These are phyloP conservation scores for Proisotoma minuta DNA, from an alignment of 2,888 invertebrate genomes.

Conservation along the genomic window DNA sequence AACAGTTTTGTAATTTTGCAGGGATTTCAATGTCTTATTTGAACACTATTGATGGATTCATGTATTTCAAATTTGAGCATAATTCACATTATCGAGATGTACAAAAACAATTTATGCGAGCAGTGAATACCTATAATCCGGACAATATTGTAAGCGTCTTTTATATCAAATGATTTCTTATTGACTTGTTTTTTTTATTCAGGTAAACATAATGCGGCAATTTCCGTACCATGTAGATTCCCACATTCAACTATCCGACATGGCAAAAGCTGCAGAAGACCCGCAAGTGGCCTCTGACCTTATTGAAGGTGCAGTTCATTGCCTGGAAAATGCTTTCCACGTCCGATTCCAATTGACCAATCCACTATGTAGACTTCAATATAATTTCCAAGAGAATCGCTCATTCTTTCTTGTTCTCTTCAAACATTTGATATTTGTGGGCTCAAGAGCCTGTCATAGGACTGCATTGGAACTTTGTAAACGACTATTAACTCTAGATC, in stretches of 20 bases:
- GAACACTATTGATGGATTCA: constrained; percentile 55
- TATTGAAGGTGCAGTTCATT: constrained; percentile 71
- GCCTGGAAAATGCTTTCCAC: constrained; percentile 73
- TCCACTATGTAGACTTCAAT: constrained; percentile 70
- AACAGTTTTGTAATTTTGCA: constrained; percentile 46
- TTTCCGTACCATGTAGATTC: constrained; percentile 78
- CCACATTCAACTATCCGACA: constrained; percentile 72
- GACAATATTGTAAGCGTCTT: constrained; percentile 66
- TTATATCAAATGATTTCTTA: constrained; percentile 5
- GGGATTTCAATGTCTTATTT: constrained; percentile 66
- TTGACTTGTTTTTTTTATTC: constrained; percentile 3
- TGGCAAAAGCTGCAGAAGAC: constrained; percentile 73
- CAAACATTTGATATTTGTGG: constrained; percentile 71
- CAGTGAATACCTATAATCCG: constrained; percentile 72
- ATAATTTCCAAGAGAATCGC: constrained; percentile 75
- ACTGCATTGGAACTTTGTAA: constrained; percentile 85
- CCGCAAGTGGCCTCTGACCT: constrained; percentile 64
- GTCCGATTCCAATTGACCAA: constrained; percentile 70
- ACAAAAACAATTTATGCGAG: constrained; percentile 69
- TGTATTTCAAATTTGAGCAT: constrained; percentile 71
- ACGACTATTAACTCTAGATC: constrained; percentile 70
- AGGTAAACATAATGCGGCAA: constrained; percentile 53
- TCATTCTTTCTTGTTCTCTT: constrained; percentile 74
- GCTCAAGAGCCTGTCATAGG: constrained; percentile 73
- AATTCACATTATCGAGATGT: constrained; percentile 67